Conservation (phyloP, 2,888 invertebrate genomes). For the Chalcosyrphus nemorum region DNA sequence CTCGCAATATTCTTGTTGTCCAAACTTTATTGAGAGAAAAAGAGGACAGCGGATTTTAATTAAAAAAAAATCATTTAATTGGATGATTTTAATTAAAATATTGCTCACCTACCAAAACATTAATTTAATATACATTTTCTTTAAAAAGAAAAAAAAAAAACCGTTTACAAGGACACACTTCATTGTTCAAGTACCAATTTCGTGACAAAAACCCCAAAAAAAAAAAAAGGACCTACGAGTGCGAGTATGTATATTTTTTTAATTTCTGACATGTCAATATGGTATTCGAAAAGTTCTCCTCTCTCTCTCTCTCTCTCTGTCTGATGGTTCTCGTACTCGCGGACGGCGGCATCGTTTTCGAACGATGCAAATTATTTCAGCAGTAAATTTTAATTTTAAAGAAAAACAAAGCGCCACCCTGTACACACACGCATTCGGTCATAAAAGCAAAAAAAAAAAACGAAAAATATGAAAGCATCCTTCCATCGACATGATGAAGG, state of each 20-base stretch:
- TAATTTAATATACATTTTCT: neutral
- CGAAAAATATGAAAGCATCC: constrained; percentile 2
- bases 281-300: too few species aligned
- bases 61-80: constrained; percentile 50
- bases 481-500: neutral
- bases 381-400: constrained; percentile 29
- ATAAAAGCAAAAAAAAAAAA: neutral
- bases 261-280: constrained; percentile 40
- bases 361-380: constrained; percentile 26
- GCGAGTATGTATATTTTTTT: too few species aligned
- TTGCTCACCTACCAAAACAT: constrained; percentile 26
- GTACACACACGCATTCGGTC: neutral
- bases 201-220: too few species aligned
- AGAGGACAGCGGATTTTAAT: constrained; percentile 56
- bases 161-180: constrained; percentile 14
- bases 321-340: neutral
- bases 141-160: neutral
- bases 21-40: constrained; percentile 27
- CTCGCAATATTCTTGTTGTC: neutral
- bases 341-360: neutral
- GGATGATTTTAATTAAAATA: constrained; percentile 52
- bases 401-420: constrained; percentile 37
- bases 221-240: neutral
- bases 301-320: too few species aligned
- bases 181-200: neutral